Evolutionary conservation across 2,113 vertebrate genomes (phyloP), one percentile per base, ranked within the genome.

Genomic region (Mus spicilegus): DNA sequence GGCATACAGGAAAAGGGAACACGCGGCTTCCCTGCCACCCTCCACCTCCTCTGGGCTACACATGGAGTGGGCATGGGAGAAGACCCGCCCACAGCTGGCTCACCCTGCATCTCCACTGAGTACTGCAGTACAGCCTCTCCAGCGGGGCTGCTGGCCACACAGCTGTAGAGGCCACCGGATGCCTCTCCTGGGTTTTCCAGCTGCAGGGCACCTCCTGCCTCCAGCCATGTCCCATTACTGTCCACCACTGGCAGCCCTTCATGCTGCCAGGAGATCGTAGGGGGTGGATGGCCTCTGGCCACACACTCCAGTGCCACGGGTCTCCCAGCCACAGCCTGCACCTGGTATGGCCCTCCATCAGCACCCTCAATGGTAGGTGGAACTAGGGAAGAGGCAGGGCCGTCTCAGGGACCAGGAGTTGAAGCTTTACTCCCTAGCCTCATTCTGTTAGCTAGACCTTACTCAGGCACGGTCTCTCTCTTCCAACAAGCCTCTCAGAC

Each of bases 251-350:
- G 99, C 0, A 95, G 98, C n/a, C 99, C 99, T 51, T 99, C 98
- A 5, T 98, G 99, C 90, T 99, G 93, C 99, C 99, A 99, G 97
- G 98, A 99, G 96, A 99, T 97, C 95, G 98, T 98, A 61, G 99
- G 99, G 0, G 98, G 97, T 26, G 99, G 99, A 89, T 76, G 98
- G 58, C 99, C 99, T 8, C 96, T 93, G 28, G 98, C 98, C 36
- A 98, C 98, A 84, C 99, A 99, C 96, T 99, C 98, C 95, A 99
- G 98, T 2, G 98, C 99, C 97, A 99, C 16, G 1, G 95, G 90
- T 42, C 92, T 92, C 82, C 97, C 93, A 0, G 96, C 93, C 86
- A 98, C 33, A 0, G 97, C 95, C 82, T 96, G 97, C 56, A 98
- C 95, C 30, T 76, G 8, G 0, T 49, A 91, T 0, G 97, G 97